These are phyloP conservation scores for Phenacoccus solenopsis DNA, from an alignment of 1,140 invertebrate species.

Conservation along the genomic window DNA sequence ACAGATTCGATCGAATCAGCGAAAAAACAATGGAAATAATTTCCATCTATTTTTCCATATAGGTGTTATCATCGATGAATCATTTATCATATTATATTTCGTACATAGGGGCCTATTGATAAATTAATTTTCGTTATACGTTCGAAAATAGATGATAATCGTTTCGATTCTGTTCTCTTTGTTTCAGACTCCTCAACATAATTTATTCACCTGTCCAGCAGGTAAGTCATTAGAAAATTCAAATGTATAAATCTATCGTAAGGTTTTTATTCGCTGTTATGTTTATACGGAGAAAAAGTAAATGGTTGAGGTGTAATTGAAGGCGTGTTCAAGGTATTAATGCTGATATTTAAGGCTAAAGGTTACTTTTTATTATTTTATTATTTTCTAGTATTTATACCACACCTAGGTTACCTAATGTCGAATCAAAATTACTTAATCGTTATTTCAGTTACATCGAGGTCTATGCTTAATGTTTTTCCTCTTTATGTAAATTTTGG, in stretches of 20 bases:
- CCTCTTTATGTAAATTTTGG: too few relatives aligned
- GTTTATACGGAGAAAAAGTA: background rate
- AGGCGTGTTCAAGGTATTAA: slow-evolving; percentile 15
- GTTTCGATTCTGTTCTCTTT: background rate
- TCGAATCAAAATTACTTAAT: too few relatives aligned
- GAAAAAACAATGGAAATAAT: too few relatives aligned
- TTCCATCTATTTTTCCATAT: too few relatives aligned
- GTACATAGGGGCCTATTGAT: too few relatives aligned
- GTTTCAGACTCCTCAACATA: slow-evolving; percentile 10
- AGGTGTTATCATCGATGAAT: too few relatives aligned
- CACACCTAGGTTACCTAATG: too few relatives aligned
- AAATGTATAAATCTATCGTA: background rate
- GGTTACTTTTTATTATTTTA: background rate
- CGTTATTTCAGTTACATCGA: too few relatives aligned
- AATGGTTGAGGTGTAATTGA: background rate
- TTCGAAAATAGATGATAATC: background rate
- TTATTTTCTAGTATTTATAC: slow-evolving; percentile 7
- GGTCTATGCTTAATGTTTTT: too few relatives aligned
- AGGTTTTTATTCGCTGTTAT: background rate
- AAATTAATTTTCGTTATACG: background rate
- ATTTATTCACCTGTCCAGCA: slow-evolving; percentile 3
- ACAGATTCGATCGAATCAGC: too few relatives aligned
- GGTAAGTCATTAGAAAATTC: slow-evolving; percentile 5
- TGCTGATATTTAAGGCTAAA: background rate
- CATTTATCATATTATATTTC: background rate